Conservation (phyloP, 2,888 invertebrate genomes). For the Elmis aenea region DNA sequence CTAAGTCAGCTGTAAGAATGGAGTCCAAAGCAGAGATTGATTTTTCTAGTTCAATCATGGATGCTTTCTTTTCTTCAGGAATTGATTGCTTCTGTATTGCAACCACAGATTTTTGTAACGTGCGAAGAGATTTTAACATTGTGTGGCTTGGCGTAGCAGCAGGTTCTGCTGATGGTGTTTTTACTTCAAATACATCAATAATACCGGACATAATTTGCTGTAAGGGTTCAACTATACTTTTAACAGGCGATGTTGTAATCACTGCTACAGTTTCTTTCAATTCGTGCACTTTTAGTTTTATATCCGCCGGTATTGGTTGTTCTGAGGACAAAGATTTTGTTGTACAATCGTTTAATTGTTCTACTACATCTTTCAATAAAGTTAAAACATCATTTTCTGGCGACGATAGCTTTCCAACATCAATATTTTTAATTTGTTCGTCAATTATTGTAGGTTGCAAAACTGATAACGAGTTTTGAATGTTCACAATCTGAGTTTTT, state of each 20-base stretch:
- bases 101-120: conserved; percentile 30
- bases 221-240: conserved; percentile 12
- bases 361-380: neutral
- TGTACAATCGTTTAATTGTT: too few species aligned
- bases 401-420: neutral
- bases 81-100: conserved; percentile 32
- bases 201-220: too few species aligned
- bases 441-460: neutral
- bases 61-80: conserved; percentile 30
- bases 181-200: too few species aligned
- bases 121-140: conserved; percentile 29
- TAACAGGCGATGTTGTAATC: conserved; percentile 13
- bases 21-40: conserved; percentile 32
- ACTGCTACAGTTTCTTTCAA: too few species aligned
- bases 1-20: conserved; percentile 6
- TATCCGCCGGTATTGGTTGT: too few species aligned
- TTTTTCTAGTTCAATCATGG: conserved; percentile 36
- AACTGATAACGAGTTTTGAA: neutral
- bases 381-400: neutral
- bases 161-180: conserved; percentile 5
- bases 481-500: neutral
- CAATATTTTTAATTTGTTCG: too few species aligned
- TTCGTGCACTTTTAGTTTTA: too few species aligned
- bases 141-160: conserved; percentile 6
- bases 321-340: too few species aligned